Evolutionary conservation across 1,140 invertebrate species (phyloP), one percentile per base, ranked within the genome.

Genomic region (Schlechtendalia chinensis): DNA sequence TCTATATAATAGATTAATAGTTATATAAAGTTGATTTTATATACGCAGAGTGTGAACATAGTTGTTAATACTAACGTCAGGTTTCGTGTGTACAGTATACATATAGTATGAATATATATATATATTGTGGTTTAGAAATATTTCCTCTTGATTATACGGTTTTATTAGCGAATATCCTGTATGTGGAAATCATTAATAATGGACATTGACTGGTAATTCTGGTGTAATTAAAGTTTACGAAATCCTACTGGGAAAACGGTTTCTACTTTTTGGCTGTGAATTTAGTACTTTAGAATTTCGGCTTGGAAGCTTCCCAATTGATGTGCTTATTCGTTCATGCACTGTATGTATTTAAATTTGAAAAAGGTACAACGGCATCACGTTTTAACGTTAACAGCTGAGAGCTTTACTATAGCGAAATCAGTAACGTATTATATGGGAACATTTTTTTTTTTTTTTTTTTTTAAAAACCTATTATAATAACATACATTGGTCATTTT

Each of bases 401-500:
- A 45, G 14, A 58, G n/a, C 29, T 39, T 32, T 54, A 47, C n/a
- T 32, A 75, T 27, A 39, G 12, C 12, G 6, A 77, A 77, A 77
- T 77, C 72, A 45, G 72, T 59, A 27, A 27, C 29, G 54, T 77
- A 59, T 56, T 77, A 59, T 58, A 59, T 59, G 59, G 29, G 39
- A n/a, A 27, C 22, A 8, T 56, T 56, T 58, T 58, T 69, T 69
- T 63, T 69, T 39, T 69, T 47, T 50, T 16, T 59, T n/a, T n/a
- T n/a, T n/a, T n/a, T n/a, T n/a, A 39, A 39, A 39, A 47, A 69
- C 29, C 32, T 59, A 77, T 77, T 45, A 45, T 59, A 39, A 77
- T 59, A 74, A 74, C 4, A n/a, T 67, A 59, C 72, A 19, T 39
- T 29, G 54, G 72, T 58, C 29, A 77, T 77, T 72, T 77, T 77